Percentiles rank a stretch among this genome's conserved stretches.
Evolutionary conservation across 2,113 vertebrate species (phyloP).

Genomic region (Callorhinus ursinus): DNA sequence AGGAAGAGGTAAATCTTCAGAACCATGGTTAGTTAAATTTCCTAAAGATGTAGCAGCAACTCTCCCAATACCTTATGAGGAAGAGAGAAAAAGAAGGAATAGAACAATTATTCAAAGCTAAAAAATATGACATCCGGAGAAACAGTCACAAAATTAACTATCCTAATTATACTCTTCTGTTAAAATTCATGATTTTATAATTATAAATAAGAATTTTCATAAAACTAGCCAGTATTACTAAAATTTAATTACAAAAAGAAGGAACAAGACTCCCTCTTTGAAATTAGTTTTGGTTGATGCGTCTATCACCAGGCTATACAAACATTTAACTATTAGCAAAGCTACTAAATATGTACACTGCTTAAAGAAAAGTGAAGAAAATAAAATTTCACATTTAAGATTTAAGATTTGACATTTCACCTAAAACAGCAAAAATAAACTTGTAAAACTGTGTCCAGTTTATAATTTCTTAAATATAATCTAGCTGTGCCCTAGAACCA

Average conservation of each 20-base stretch:
- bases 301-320: background rate
- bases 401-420: conserved; percentile 59
- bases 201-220: conserved; percentile 7
- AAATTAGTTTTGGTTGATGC: conserved; percentile 31
- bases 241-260: conserved; percentile 27
- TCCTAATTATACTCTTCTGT: background rate
- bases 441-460: conserved; percentile 48
- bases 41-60: conserved; percentile 97
- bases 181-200: conserved; percentile 31
- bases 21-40: conserved; percentile 94
- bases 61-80: conserved; percentile 92
- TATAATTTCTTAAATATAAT: conserved; percentile 51
- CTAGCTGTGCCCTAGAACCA: background rate
- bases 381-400: conserved; percentile 57
- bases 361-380: conserved; percentile 45
- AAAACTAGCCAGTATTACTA: conserved; percentile 18
- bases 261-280: conserved; percentile 7
- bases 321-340: conserved; percentile 44
- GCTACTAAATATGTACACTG: background rate
- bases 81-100: background rate
- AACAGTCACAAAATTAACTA: conserved; percentile 34
- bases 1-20: conserved; percentile 95
- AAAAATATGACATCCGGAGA: background rate
- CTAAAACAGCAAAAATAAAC: conserved; percentile 50
- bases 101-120: background rate